These are phyloP conservation scores for Caenorhabditis briggsae DNA, from an alignment of 1,140 invertebrate genomes.

Conservation along the genomic window DNA sequence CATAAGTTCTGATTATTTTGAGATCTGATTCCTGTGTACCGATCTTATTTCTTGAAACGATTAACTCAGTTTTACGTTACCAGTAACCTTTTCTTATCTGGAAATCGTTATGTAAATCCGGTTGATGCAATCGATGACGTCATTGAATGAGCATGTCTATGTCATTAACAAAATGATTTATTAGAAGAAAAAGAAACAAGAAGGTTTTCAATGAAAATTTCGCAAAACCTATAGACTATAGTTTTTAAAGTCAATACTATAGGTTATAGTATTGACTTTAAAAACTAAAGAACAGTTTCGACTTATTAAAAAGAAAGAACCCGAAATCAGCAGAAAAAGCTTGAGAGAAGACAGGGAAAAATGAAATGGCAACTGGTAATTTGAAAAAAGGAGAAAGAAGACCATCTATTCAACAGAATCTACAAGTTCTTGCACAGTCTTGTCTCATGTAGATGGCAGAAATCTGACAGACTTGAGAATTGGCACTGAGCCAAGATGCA, in stretches of 20 bases:
- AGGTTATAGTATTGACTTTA: too few species aligned
- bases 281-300: not conserved
- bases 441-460: constrained; percentile 75
- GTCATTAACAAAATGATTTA: constrained; percentile 42
- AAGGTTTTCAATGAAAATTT: too few species aligned
- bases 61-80: too few species aligned
- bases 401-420: constrained; percentile 64
- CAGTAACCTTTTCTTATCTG: not conserved
- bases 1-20: too few species aligned
- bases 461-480: constrained; percentile 68
- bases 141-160: not conserved
- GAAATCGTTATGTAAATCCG: not conserved
- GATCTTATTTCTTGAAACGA: too few species aligned
- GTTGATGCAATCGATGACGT: not conserved
- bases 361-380: constrained; percentile 16
- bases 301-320: not conserved
- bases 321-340: constrained; percentile 44
- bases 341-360: constrained; percentile 47
- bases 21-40: too few species aligned
- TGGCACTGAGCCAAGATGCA: constrained; percentile 67
- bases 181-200: not conserved
- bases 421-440: constrained; percentile 70
- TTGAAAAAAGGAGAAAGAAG: not conserved
- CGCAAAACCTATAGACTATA: too few species aligned
- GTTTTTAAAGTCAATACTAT: too few species aligned